A percentile compares a stretch with the other conserved stretches of the same genome.
Conservation (phyloP, 2,888 invertebrate species). For the Augiades crinisus region DNA sequence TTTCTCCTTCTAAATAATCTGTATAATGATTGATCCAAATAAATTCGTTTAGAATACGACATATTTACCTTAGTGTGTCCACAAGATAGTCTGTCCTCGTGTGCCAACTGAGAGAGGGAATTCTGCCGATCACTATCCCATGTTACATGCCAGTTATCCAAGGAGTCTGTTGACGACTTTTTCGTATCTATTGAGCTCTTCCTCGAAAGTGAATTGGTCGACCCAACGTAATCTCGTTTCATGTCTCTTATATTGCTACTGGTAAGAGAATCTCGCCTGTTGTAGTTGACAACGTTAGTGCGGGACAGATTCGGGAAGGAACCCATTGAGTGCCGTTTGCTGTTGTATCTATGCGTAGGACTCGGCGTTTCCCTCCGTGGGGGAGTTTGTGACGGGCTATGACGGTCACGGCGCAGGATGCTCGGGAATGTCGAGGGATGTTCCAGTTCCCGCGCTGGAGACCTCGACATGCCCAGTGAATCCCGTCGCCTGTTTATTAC, state of each 20-base stretch:
- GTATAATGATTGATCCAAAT: no score
- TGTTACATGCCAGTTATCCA: slow-evolving; percentile 85
- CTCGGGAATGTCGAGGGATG: slow-evolving; percentile 88
- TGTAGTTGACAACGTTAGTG: slow-evolving; percentile 64
- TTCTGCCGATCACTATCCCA: slow-evolving; percentile 86
- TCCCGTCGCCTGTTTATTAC: slow-evolving; percentile 78
- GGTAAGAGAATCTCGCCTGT: slow-evolving; percentile 64
- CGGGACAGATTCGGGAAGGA: slow-evolving; percentile 66
- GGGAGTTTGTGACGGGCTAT: slow-evolving; percentile 71
- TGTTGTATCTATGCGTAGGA: slow-evolving; percentile 60
- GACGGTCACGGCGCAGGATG: slow-evolving; percentile 82
- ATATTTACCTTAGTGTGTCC: slow-evolving; percentile 65
- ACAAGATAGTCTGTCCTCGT: slow-evolving; percentile 75
- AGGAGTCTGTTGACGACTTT: slow-evolving; percentile 85
- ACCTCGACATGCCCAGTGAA: slow-evolving; percentile 81
- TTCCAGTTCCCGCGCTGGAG: slow-evolving; percentile 81
- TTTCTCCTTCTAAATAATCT: neutral
- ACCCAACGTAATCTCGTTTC: slow-evolving; percentile 79
- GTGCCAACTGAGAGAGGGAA: slow-evolving; percentile 81
- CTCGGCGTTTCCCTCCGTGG: slow-evolving; percentile 75
- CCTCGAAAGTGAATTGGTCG: slow-evolving; percentile 66
- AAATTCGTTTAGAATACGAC: no score
- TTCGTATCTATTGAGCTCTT: slow-evolving; percentile 76
- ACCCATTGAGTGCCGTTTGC: slow-evolving; percentile 71
- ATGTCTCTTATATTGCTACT: slow-evolving; percentile 68